phyloP scores from a whole-genome alignment of 2,113 vertebrate species.

The Mobula hypostoma region DNA sequence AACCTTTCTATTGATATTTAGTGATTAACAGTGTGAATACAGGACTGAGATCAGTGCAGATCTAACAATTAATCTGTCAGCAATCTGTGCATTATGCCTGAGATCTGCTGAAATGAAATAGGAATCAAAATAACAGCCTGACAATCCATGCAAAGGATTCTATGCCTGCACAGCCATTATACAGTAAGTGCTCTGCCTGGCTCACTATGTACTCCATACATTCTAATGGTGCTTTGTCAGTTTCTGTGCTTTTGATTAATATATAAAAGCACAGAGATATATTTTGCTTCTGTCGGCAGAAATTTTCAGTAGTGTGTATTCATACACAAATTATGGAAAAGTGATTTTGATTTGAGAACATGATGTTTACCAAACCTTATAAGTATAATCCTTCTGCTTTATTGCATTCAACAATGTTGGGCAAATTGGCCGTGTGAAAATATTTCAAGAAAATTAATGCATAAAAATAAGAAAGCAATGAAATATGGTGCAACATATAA shows the following conservation, averaged over 20 bases:
- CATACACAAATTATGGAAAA: neutral
- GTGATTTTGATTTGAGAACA: neutral
- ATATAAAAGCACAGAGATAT: neutral
- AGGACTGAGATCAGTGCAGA: neutral
- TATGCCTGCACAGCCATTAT: neutral
- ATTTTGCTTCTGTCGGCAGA: neutral
- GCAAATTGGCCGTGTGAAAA: neutral
- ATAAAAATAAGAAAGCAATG: neutral
- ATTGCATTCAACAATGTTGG: neutral
- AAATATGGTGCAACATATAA: neutral
- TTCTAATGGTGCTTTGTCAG: neutral
- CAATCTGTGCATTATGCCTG: neutral
- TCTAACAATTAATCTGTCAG: neutral
- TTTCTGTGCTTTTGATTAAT: neutral
- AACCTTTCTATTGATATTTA: constrained; percentile 18
- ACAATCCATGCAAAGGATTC: neutral
- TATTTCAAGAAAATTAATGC: neutral
- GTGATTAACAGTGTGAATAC: neutral
- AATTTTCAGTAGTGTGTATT: neutral
- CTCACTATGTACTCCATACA: too few species aligned
- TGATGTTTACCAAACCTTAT: neutral
- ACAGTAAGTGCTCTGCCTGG: neutral
- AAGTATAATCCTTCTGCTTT: neutral
- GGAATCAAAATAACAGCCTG: neutral
- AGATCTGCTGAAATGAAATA: neutral